These are phyloP conservation scores for Lottia gigantea DNA, from an alignment of 2,888 invertebrate species.

Conservation along the genomic window DNA sequence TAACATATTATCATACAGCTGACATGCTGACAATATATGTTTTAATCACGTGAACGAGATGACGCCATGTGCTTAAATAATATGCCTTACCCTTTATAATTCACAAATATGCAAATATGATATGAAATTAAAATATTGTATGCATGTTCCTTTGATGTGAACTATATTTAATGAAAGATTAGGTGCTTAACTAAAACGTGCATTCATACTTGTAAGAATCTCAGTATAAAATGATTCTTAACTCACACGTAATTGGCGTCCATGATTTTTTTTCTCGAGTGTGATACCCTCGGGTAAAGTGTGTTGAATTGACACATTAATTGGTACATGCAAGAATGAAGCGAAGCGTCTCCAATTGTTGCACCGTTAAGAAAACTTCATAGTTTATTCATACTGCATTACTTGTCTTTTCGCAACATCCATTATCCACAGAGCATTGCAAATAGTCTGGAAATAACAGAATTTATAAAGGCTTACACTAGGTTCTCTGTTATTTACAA, in stretches of 20 bases:
- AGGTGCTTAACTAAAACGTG: no score
- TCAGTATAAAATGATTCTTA: not conserved
- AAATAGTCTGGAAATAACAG: no score
- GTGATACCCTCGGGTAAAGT: conserved; percentile 9
- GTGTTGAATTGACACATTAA: conserved; percentile 5
- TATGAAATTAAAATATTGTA: no score
- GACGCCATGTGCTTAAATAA: conserved; percentile 8
- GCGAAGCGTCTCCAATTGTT: conserved; percentile 9
- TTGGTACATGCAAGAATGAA: conserved; percentile 5
- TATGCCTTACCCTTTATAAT: not conserved
- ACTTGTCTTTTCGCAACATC: no score
- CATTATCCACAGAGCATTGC: no score
- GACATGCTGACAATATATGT: not conserved
- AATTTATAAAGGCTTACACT: no score
- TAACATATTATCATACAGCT: conserved; percentile 6
- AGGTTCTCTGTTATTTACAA: no score
- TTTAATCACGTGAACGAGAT: conserved; percentile 2
- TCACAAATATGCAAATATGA: no score
- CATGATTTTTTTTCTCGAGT: not conserved
- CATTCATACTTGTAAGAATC: no score
- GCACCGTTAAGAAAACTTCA: conserved; percentile 7
- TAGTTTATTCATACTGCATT: not conserved
- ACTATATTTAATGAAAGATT: no score
- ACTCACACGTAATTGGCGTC: not conserved
- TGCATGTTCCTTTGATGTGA: no score